These are phyloP conservation scores for Raphicerus campestris DNA, from an alignment of 2,113 vertebrate species.

Conservation along the genomic window DNA sequence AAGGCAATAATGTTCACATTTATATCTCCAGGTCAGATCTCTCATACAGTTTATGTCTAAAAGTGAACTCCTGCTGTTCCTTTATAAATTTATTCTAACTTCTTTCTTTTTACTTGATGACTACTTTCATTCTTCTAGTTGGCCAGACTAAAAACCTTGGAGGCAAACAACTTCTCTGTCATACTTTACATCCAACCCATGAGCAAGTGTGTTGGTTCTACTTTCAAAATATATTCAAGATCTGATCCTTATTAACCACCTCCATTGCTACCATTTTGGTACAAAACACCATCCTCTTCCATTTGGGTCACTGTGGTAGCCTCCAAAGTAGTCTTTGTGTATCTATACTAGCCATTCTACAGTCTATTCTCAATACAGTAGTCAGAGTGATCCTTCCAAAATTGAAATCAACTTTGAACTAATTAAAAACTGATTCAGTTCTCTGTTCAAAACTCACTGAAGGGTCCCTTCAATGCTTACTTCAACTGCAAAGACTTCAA, in stretches of 20 bases:
- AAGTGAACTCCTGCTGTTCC: neutral
- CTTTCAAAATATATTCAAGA: neutral
- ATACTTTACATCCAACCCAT: neutral
- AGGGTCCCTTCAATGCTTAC: neutral
- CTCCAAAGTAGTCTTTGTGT: neutral
- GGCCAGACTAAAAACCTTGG: neutral
- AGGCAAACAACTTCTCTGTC: neutral
- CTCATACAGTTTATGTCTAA: neutral
- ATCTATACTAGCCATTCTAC: neutral
- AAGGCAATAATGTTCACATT: neutral
- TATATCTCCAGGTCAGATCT: neutral
- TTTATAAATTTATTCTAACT: neutral
- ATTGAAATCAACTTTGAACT: neutral
- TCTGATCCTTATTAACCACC: neutral
- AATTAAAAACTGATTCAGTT: neutral
- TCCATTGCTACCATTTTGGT: neutral
- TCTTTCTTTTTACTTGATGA: neutral
- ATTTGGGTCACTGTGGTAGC: too few species aligned
- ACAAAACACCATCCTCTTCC: neutral
- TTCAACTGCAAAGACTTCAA: neutral
- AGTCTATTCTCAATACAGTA: neutral
- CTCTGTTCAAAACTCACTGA: neutral
- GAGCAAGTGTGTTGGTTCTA: neutral
- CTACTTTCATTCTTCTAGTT: neutral
- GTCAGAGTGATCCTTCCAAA: neutral